These are phyloP conservation scores for Pygocentrus nattereri DNA, from an alignment of 2,797 vertebrate genomes.

Conservation along the genomic window DNA sequence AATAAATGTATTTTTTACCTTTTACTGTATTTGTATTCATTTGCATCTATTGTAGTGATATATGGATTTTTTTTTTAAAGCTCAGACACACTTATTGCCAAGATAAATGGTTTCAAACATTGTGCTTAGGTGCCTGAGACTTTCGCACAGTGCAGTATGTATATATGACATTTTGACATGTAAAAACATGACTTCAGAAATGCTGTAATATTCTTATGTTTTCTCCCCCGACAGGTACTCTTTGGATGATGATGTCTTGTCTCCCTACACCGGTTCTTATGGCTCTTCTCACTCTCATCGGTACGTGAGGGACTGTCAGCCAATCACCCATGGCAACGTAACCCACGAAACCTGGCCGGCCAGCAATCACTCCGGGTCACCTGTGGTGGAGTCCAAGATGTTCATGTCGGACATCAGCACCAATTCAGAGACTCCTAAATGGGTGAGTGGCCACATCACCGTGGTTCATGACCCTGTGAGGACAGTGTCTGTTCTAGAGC, in stretches of 20 bases:
- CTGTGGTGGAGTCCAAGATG: slow-evolving; percentile 68
- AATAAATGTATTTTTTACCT: too few species aligned
- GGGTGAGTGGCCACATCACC: slow-evolving; percentile 84
- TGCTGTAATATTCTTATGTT: background rate
- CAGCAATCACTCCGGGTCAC: slow-evolving; percentile 44
- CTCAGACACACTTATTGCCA: too few species aligned
- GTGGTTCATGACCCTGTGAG: slow-evolving; percentile 81
- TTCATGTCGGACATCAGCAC: slow-evolving; percentile 79
- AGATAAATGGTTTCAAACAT: too few species aligned
- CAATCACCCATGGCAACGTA: slow-evolving; percentile 72
- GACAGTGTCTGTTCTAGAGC: slow-evolving; percentile 89
- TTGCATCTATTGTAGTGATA: too few species aligned
- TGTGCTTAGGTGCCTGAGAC: too few species aligned
- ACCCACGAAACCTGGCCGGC: slow-evolving; percentile 84
- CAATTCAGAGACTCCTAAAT: background rate
- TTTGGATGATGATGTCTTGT: slow-evolving; percentile 77
- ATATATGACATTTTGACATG: too few species aligned
- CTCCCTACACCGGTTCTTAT: slow-evolving; percentile 78
- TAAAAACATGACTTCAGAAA: background rate
- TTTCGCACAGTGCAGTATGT: too few species aligned
- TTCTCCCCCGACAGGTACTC: slow-evolving; percentile 72
- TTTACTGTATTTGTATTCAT: too few species aligned
- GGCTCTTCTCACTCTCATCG: slow-evolving; percentile 80
- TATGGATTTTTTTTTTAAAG: too few species aligned
- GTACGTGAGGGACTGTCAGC: slow-evolving; percentile 83